Base-by-base conservation (phyloP, 30 jellyfish, hydroid and myxozoan species). In the Euphysa ruthae region DNA sequence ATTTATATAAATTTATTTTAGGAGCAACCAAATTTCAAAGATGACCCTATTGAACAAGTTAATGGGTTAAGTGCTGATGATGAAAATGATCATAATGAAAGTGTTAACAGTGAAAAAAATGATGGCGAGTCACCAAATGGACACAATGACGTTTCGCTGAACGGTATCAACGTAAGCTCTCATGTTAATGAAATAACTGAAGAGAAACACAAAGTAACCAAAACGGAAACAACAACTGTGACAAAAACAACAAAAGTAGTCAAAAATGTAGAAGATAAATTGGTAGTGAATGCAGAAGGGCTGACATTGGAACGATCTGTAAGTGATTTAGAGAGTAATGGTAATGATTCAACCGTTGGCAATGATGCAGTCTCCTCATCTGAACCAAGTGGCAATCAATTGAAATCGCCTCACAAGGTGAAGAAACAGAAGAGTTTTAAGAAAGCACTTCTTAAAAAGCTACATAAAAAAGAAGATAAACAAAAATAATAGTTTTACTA, bases 341-440 rank as follows among this genome's bases (percentile, higher is more conserved):
- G 23, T 46, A 46, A 46, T 2, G 18, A 5, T 8, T 22, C 42
- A 35, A 35, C 35, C 27, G 29, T 35, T 16, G 35, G 34, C 21
- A 42, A 16, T 32, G 35, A 30, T 4, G 28, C 44, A 7, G 77
- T 33, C 35, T 63, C 77, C 15, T 28, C 64, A 0, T 49, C 77
- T 12, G 71, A 22, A 18, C 60, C 18, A 10, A 32, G 65, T 18
- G 27, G 19, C 27, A 35, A 19, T 56, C 64, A 63, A 14, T 61
- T 28, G 22, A 73, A 73, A 60, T 73, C 85, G 7, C 79, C 85
- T 27, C 69, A 80, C 78, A 88, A 88, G 46, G 93, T 88, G 66
- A 88, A 88, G 63, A 88, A 88, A 64, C 91, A 74, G 30, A 57
- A 77, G 38, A 88, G 97, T 74, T 88, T 88, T 77, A 88, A 88